Evolutionary conservation across 2,113 vertebrate species (phyloP), one percentile per base, ranked within the genome.

Genomic region (Callaeas wilsoni): DNA sequence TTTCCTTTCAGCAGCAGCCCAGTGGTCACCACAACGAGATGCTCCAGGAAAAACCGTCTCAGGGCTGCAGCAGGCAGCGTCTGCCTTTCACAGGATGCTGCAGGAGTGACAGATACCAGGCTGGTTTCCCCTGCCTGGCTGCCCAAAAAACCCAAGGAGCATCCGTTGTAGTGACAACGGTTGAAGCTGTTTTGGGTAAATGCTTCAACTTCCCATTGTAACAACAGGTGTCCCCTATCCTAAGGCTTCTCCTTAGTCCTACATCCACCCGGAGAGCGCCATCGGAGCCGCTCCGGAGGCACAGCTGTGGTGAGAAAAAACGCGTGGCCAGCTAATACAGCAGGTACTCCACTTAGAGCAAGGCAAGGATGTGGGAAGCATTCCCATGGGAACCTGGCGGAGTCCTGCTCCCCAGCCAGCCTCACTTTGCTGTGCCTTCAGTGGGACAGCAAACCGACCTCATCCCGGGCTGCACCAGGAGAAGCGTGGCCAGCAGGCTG

Each of bases 231-330:
- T 71, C 12, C 69, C 16, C 30, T 50, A 2, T 16, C 22, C 19
- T n/a, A 16, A 46, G 56, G 39, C 57, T 88, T 62, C 32, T 88
- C 56, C 67, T 83, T 16, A 47, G 33, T 16, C 63, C 65, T 22
- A 9, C 1, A 0, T 7, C 12, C 46, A 25, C 0, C 0, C 22
- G 27, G 55, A 50, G 30, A 52, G 42, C 2, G 6, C 17, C 4
- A 15, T 30, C 8, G 1, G 64, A 17, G 27, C 41, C 8, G 7
- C 16, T 39, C 47, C 12, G 11, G 29, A 19, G 63, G 44, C 23
- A 17, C 30, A 59, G 19, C 49, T 16, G 35, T 4, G 10, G 11
- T 3, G 44, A n/a, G 26, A 11, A 52, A 46, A 63, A 57, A 19
- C 4, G 29, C 57, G 35, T 26, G 22, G 23, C 23, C 11, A 14